Percentiles rank a stretch among this genome's conserved stretches.
phyloP scores from a whole-genome alignment of 2,113 vertebrate genomes.

The Paedocypris sp. region DNA sequence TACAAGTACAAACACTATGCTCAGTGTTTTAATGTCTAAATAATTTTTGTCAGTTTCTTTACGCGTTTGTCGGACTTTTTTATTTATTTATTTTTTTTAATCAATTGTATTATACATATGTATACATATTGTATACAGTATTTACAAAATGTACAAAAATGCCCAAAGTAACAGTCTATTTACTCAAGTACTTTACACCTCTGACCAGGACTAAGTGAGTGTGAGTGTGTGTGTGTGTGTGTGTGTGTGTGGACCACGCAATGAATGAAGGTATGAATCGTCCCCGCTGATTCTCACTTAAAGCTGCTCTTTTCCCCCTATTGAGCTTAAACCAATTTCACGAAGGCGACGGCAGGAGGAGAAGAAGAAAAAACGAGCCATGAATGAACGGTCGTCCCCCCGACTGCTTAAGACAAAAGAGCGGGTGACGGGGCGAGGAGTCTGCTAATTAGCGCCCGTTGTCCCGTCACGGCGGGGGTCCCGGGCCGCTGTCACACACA shows the following conservation, averaged over 20 bases:
- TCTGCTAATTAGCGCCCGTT: constrained; percentile 62
- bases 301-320: constrained; percentile 27
- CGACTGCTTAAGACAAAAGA: constrained; percentile 6
- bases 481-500: constrained; percentile 60
- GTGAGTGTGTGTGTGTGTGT: neutral
- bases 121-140: too few relatives aligned
- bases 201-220: neutral
- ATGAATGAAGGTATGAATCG: constrained; percentile 20
- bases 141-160: too few relatives aligned
- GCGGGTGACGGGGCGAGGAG: constrained; percentile 33
- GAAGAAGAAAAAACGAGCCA: constrained; percentile 10
- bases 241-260: neutral
- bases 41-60: too few relatives aligned
- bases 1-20: too few relatives aligned
- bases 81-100: too few relatives aligned
- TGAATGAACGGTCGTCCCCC: constrained; percentile 15
- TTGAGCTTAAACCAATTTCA: neutral
- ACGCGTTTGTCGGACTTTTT: too few relatives aligned
- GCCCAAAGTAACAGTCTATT: too few relatives aligned
- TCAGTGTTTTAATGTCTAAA: too few relatives aligned
- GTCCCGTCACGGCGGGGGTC: constrained; percentile 53
- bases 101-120: too few relatives aligned
- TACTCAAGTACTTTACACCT: too few relatives aligned
- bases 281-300: constrained; percentile 25
- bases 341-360: neutral